These are phyloP conservation scores for Oegoconia quadripuncta DNA, from an alignment of 2,888 invertebrate species.

Conservation along the genomic window DNA sequence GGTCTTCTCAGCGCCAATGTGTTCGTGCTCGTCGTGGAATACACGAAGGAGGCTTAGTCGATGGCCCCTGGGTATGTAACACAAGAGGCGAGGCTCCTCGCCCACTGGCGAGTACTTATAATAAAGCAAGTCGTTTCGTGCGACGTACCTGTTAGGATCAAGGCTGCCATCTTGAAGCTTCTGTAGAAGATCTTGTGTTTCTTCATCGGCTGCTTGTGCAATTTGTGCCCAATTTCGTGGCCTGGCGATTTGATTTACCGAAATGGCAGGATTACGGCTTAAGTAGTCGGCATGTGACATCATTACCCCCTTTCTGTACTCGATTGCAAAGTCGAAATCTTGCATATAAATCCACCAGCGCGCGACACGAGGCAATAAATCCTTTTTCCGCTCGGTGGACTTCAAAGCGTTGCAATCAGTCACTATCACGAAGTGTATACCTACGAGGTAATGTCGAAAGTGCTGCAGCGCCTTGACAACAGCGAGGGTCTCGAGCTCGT, in stretches of 20 bases:
- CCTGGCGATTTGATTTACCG: too few relatives aligned
- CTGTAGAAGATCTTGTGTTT: constrained; percentile 11
- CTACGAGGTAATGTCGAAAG: constrained; percentile 18
- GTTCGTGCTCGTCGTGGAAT: constrained; percentile 22
- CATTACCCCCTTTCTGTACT: constrained; percentile 19
- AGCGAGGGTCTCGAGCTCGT: constrained; percentile 22
- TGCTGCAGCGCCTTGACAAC: constrained; percentile 20
- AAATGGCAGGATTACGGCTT: too few relatives aligned
- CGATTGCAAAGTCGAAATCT: constrained; percentile 20
- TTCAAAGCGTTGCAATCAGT: constrained; percentile 38
- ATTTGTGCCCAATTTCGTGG: too few relatives aligned
- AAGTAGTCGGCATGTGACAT: too few relatives aligned
- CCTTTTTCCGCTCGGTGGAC: constrained; percentile 27
- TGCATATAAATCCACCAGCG: constrained; percentile 38
- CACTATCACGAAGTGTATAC: constrained; percentile 16
- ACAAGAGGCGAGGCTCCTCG: constrained; percentile 10
- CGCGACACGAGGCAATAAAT: too few relatives aligned
- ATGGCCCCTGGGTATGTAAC: constrained; percentile 21
- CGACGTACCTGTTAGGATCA: constrained; percentile 12
- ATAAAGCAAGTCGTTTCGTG: constrained; percentile 13
- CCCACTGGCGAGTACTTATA: constrained; percentile 13
- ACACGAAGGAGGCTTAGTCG: constrained; percentile 16
- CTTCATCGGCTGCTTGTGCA: constrained; percentile 15
- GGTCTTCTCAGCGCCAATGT: constrained; percentile 14
- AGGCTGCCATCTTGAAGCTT: constrained; percentile 13